Evolutionary conservation across 2,888 invertebrate genomes (phyloP).

Genomic region (Alloplasta piceator): DNA sequence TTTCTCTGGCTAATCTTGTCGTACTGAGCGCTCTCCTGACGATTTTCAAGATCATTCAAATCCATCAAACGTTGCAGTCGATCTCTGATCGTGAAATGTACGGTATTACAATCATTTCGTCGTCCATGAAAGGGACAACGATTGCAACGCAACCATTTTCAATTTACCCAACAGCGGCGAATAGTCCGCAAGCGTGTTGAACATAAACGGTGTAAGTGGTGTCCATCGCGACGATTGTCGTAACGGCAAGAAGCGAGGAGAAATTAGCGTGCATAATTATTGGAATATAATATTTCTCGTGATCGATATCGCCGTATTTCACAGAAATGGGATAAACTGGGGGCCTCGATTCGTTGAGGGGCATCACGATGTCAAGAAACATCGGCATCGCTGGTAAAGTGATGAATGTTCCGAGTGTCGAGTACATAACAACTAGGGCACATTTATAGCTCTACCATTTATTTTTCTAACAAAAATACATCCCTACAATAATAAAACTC

Average conservation of each 20-base stretch:
- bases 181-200: constrained; percentile 61
- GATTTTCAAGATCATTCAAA: not conserved
- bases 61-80: constrained; percentile 28
- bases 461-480: too few relatives aligned
- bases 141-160: not conserved
- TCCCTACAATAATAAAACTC: too few relatives aligned
- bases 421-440: too few relatives aligned
- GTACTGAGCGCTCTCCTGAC: not conserved
- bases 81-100: constrained; percentile 21
- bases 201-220: constrained; percentile 53
- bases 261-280: constrained; percentile 50
- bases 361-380: constrained; percentile 50
- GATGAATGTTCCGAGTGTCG: constrained; percentile 46
- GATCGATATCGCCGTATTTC: constrained; percentile 46
- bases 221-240: constrained; percentile 50
- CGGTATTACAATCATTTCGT: not conserved
- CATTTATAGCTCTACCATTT: too few relatives aligned
- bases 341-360: constrained; percentile 58
- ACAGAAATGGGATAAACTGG: constrained; percentile 22
- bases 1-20: not conserved
- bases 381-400: constrained; percentile 51
- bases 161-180: constrained; percentile 51
- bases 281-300: constrained; percentile 46
- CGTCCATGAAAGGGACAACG: not conserved
- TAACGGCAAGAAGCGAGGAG: constrained; percentile 22